A percentile compares a stretch with the other conserved stretches of the same genome.
These are phyloP conservation scores for Temnothorax curvispinosus DNA, from an alignment of 1,140 invertebrate species.

Conservation along the genomic window DNA sequence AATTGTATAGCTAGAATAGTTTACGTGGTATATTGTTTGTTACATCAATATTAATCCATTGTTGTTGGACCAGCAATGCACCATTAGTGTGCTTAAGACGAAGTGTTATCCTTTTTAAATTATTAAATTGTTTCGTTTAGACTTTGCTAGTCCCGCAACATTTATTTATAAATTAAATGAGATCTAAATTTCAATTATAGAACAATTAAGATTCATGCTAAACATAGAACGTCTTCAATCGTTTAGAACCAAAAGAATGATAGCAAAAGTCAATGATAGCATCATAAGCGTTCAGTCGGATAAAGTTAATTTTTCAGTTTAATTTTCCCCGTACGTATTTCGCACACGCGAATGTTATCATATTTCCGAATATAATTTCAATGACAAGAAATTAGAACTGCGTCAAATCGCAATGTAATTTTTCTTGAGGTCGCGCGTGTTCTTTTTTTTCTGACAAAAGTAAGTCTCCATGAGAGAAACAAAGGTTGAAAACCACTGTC, in stretches of 20 bases:
- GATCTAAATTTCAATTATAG: not conserved
- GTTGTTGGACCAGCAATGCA: not conserved
- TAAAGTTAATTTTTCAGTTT: not conserved
- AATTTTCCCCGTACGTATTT: not conserved
- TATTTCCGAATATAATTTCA: not conserved
- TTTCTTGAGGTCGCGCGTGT: not conserved
- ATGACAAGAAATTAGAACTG: not conserved
- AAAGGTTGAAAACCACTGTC: conserved; percentile 60
- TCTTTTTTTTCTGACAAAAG: not conserved
- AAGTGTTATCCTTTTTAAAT: not conserved
- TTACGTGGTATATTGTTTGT: not conserved
- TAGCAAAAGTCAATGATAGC: not conserved
- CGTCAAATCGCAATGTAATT: not conserved
- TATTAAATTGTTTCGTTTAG: not conserved
- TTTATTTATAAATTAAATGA: conserved; percentile 5
- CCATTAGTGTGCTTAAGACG: not conserved
- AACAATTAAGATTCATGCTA: not conserved
- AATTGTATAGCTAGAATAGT: not conserved
- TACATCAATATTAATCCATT: not conserved
- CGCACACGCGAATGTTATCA: not conserved
- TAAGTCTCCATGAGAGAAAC: not conserved
- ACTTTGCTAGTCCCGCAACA: too few species aligned
- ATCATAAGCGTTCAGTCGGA: not conserved
- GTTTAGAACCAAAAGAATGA: not conserved
- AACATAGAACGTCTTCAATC: not conserved